phyloP scores from a whole-genome alignment of 2,797 vertebrate species.

The Takifugu rubripes region DNA sequence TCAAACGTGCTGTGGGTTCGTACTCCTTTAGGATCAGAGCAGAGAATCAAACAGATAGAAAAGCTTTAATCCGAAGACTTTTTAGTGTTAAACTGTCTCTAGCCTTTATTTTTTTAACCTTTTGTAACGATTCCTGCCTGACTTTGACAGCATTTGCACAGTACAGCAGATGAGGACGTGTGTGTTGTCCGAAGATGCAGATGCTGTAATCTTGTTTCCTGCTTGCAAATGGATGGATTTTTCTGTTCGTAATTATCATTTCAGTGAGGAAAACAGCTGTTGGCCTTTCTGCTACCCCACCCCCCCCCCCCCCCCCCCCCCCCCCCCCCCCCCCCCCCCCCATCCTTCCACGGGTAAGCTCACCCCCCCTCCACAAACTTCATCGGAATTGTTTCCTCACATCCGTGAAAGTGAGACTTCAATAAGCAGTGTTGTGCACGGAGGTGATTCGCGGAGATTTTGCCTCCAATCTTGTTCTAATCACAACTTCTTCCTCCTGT shows the following conservation, averaged over 20 bases:
- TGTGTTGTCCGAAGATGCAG: neutral
- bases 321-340: constrained; percentile 1
- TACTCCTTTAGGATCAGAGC: constrained; percentile 16
- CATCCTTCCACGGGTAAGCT: constrained; percentile 23
- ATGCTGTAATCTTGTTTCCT: constrained; percentile 4
- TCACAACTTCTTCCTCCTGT: constrained; percentile 51
- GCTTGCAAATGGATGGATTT: constrained; percentile 1
- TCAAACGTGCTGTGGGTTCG: constrained; percentile 30
- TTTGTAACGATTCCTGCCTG: no score
- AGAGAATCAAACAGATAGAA: constrained; percentile 6
- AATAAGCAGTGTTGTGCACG: constrained; percentile 49
- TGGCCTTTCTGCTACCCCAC: neutral
- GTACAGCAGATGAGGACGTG: constrained; percentile 4
- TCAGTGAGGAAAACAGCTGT: constrained; percentile 23
- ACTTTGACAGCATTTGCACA: no score
- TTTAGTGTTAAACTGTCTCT: neutral
- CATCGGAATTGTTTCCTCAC: constrained; percentile 56
- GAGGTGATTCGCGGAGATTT: constrained; percentile 49
- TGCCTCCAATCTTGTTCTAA: constrained; percentile 59
- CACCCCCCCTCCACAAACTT: constrained; percentile 24
- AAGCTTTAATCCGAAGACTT: neutral
- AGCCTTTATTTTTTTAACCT: neutral
- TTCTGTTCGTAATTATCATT: neutral
- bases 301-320: constrained; percentile 1
- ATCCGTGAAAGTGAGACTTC: constrained; percentile 49